Base-by-base conservation (phyloP, 2,113 vertebrate genomes). In the Pogona vitticeps region DNA sequence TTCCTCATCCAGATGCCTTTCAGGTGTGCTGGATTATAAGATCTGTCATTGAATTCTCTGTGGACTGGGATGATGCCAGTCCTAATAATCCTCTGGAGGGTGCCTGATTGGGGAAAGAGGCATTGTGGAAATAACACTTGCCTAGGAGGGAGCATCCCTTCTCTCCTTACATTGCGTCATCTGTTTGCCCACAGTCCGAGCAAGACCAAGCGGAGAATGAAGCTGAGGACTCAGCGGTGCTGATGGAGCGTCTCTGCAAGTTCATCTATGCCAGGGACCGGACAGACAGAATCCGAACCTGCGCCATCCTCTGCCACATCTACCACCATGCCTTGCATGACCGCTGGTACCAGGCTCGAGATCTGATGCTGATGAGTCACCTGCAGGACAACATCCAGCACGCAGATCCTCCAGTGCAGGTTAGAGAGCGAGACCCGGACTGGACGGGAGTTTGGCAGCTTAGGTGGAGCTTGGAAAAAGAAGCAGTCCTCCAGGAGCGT, bases 281-380 rank as follows among this genome's bases (percentile, higher is more conserved):
- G 70, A 98, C 98, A 0, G 98, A 98, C 92, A 96, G 98, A 0
- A 98, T 98, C 95, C 97, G 98, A 2, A 98, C 98, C 2, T 98
- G 98, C 0, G 98, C 98, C 40, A 98, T 98, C 92, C 97, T 98
- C 59, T 98, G 98, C 94, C 98, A 98, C 92, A 98, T 98, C 90
- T 98, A 98, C 93, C 98, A 98, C 90, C 98, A 98, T 0, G 98
- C 98, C 0, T 96, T 98, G 90, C 98, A 98, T 88, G 97, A 97
- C 20, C 98, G 98, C 92, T 98, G 98, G 98, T 98, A 97, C 96
- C 97, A 98, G 94, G 98, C 98, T 76, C 96, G 98, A 0, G 98
- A 98, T 90, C 96, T 98, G 83, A 98, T 98, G 98, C 97, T 98
- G 20, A 98, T 98, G 98, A 98, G 97, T 80, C 98, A 98, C 94